Conservation (phyloP, 2,888 invertebrate genomes). For the Gasteruption jaculator region DNA sequence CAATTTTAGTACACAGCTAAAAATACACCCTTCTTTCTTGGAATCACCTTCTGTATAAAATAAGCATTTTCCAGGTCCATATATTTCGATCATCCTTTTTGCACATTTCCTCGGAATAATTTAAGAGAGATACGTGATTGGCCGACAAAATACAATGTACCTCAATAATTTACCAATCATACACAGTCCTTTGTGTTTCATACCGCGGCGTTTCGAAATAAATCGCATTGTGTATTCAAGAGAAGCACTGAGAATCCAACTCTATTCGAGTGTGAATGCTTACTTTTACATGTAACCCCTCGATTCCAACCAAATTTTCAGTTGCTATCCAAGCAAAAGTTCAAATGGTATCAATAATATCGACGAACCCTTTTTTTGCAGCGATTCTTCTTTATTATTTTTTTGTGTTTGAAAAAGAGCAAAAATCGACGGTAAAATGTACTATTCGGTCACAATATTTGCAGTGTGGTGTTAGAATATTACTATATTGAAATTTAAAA, state of each 20-base stretch:
- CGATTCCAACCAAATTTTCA: too few relatives aligned
- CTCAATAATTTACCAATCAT: constrained; percentile 53
- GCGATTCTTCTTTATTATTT: constrained; percentile 17
- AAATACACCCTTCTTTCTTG: constrained; percentile 41
- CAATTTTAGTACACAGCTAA: constrained; percentile 22
- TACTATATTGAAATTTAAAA: too few relatives aligned
- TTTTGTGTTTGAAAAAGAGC: too few relatives aligned
- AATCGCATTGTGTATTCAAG: constrained; percentile 51
- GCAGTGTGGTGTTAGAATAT: too few relatives aligned
- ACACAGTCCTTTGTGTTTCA: constrained; percentile 46
- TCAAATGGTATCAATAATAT: too few relatives aligned
- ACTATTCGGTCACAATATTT: too few relatives aligned
- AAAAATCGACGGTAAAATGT: too few relatives aligned
- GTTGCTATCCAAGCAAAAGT: too few relatives aligned
- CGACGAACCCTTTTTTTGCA: constrained; percentile 21
- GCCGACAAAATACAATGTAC: constrained; percentile 43
- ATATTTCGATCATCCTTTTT: constrained; percentile 6
- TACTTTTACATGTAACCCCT: too few relatives aligned
- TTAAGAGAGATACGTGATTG: constrained; percentile 49
- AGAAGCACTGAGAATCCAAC: constrained; percentile 44
- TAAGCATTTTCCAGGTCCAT: neutral
- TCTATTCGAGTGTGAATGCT: constrained; percentile 41
- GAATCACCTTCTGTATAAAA: too few relatives aligned
- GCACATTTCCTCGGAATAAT: constrained; percentile 41
- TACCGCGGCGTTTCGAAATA: constrained; percentile 43